phyloP scores from a whole-genome alignment of 2,888 invertebrate species.

The Teinopalpus imperialis region DNA sequence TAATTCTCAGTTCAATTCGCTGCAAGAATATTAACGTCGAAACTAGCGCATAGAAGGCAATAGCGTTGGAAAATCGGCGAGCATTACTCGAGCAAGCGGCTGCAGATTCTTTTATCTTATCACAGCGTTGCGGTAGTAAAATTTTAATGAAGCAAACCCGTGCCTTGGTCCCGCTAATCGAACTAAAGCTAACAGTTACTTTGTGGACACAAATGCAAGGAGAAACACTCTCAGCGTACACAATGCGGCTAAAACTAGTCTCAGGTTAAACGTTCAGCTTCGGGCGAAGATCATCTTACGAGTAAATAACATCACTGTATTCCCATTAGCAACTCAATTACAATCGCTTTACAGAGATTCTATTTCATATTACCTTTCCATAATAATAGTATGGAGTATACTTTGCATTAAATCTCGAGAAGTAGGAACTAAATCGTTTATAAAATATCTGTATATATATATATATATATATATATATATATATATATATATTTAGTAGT shows the following conservation, averaged over 20 bases:
- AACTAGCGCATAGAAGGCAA: conserved; percentile 30
- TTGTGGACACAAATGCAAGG: conserved; percentile 45
- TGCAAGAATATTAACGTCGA: conserved; percentile 17
- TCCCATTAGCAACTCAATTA: conserved; percentile 21
- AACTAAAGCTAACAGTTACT: conserved; percentile 53
- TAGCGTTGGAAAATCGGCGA: conserved; percentile 33
- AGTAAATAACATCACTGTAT: conserved; percentile 11
- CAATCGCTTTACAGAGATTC: conserved; percentile 2
- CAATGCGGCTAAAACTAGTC: conserved; percentile 15
- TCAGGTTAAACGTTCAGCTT: conserved; percentile 14
- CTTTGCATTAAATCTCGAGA: too few species aligned
- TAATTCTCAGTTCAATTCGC: conserved; percentile 1
- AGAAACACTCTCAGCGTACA: conserved; percentile 24
- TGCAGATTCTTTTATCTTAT: conserved; percentile 47
- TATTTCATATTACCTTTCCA: conserved; percentile 8
- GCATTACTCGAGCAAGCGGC: conserved; percentile 28
- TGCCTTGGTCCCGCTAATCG: conserved; percentile 56
- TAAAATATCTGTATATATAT: too few species aligned
- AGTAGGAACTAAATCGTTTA: too few species aligned
- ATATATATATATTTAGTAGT: too few species aligned
- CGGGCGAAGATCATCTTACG: conserved; percentile 18
- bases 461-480: too few species aligned
- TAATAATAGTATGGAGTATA: too few species aligned
- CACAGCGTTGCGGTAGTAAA: conserved; percentile 54
- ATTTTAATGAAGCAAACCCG: conserved; percentile 62